phyloP scores from a whole-genome alignment of 2,888 invertebrate species.

The Brachyptera putata region DNA sequence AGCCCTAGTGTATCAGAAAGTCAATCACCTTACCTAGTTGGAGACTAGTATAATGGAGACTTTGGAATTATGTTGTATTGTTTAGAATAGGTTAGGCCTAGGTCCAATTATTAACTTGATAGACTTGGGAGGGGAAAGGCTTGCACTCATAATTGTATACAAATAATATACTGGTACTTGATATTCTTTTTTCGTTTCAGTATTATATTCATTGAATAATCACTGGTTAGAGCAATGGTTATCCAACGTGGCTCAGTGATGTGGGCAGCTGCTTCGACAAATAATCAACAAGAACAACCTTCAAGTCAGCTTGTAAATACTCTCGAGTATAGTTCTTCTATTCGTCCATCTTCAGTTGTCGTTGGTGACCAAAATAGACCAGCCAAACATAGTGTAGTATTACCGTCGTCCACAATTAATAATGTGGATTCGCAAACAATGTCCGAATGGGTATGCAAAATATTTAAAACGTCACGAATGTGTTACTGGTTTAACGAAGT shows the following conservation, averaged over 20 bases:
- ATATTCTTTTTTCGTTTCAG: not conserved
- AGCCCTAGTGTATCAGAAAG: too few relatives aligned
- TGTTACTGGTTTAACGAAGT: not conserved
- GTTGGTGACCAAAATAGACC: not conserved
- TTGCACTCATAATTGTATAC: too few relatives aligned
- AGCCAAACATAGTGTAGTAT: not conserved
- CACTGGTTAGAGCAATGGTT: too few relatives aligned
- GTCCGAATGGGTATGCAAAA: conserved; percentile 11
- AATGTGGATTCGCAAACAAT: not conserved
- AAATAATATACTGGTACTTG: too few relatives aligned
- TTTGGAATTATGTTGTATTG: too few relatives aligned
- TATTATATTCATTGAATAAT: too few relatives aligned
- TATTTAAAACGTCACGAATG: too few relatives aligned
- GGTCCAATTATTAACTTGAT: too few relatives aligned
- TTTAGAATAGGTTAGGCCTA: too few relatives aligned
- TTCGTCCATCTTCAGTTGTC: not conserved
- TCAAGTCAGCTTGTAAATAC: not conserved
- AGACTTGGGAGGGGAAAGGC: too few relatives aligned
- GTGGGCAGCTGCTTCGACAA: conserved; percentile 1
- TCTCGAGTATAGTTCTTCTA: not conserved
- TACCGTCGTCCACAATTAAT: not conserved
- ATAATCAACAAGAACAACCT: conserved; percentile 1
- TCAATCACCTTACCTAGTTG: too few relatives aligned
- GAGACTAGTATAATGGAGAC: too few relatives aligned
- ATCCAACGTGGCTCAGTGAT: conserved; percentile 4